Percentiles rank a stretch among this genome's conserved stretches.
phyloP scores from a whole-genome alignment of 2,888 invertebrate genomes.

The Lamproptera curius region DNA sequence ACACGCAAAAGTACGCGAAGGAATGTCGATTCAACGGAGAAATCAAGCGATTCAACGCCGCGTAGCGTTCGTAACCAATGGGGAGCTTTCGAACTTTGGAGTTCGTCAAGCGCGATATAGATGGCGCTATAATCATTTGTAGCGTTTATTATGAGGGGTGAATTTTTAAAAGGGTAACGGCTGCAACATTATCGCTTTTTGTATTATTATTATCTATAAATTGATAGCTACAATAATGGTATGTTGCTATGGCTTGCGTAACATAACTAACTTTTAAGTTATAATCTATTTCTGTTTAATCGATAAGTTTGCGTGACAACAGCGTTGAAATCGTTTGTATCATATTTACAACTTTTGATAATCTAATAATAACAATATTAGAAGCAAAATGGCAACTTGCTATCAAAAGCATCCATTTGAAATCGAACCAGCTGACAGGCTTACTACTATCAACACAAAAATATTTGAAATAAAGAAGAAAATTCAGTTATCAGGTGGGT shows the following conservation, averaged over 20 bases:
- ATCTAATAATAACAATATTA: background rate
- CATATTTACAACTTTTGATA: constrained; percentile 32
- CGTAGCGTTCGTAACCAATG: constrained; percentile 55
- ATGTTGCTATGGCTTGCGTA: too few species aligned
- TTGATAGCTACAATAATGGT: too few species aligned
- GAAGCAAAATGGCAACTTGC: constrained; percentile 44
- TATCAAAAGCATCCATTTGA: constrained; percentile 74
- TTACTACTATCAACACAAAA: constrained; percentile 84
- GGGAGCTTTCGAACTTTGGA: constrained; percentile 60
- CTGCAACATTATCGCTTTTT: background rate
- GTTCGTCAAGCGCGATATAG: constrained; percentile 46
- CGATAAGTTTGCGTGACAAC: constrained; percentile 25
- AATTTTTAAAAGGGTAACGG: constrained; percentile 27
- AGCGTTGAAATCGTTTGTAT: constrained; percentile 3
- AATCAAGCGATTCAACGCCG: constrained; percentile 69
- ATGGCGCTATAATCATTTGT: constrained; percentile 46
- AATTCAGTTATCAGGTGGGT: constrained; percentile 88
- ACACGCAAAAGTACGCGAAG: constrained; percentile 67
- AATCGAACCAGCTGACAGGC: constrained; percentile 70
- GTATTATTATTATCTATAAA: constrained; percentile 5
- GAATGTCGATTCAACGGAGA: constrained; percentile 78
- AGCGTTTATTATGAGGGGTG: constrained; percentile 36
- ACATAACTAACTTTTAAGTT: too few species aligned
- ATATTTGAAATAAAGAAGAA: constrained; percentile 92
- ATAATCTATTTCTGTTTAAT: constrained; percentile 33